phyloP scores from a whole-genome alignment of 2,888 invertebrate genomes.

The Patella pellucida region DNA sequence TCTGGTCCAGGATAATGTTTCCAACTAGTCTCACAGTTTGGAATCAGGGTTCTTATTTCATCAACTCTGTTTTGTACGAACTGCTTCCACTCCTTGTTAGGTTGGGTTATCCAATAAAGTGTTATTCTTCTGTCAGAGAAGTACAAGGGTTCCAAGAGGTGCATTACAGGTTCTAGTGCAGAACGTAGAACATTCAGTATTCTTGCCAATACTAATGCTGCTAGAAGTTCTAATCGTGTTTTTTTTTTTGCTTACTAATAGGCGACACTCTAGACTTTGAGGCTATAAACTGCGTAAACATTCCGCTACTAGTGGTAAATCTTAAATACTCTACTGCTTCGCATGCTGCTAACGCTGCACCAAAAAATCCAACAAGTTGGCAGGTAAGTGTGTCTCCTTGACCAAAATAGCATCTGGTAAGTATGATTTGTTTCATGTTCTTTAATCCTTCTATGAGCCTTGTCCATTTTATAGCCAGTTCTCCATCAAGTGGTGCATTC shows the following conservation, averaged over 20 bases:
- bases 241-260: not conserved
- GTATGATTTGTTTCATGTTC: not conserved
- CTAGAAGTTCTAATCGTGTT: not conserved
- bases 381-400: not conserved
- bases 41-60: not conserved
- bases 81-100: not conserved
- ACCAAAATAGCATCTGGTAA: not conserved
- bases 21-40: not conserved
- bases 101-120: not conserved
- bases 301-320: not conserved
- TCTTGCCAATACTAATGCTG: not conserved
- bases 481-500: not conserved
- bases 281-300: not conserved
- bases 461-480: not conserved
- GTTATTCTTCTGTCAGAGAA: not conserved
- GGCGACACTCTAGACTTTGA: not conserved
- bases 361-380: constrained; percentile 11
- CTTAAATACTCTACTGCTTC: not conserved
- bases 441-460: not conserved
- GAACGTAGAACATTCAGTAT: not conserved
- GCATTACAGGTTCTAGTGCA: not conserved
- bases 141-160: not conserved
- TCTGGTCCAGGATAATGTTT: not conserved
- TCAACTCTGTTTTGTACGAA: not conserved
- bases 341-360: not conserved